Evolutionary conservation across 30 jellyfish, hydroid and myxozoan species (phyloP).

Genomic region (Morbakka virulenta): DNA sequence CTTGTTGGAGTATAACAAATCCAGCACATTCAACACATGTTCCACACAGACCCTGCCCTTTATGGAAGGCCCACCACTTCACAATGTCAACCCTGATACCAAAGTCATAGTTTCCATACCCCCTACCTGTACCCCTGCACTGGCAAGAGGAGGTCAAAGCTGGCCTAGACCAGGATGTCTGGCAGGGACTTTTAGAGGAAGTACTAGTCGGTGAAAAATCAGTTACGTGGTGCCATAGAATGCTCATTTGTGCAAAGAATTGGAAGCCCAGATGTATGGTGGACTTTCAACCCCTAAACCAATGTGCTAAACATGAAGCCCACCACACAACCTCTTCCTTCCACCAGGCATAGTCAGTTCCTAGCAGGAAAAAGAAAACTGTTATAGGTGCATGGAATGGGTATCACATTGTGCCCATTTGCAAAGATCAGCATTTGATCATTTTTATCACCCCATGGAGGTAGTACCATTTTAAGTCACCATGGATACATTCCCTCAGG

Average conservation of each 20-base stretch:
- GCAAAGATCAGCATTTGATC: conserved; percentile 1
- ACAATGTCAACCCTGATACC: too few relatives aligned
- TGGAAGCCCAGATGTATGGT: conserved; percentile 47
- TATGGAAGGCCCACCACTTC: too few relatives aligned
- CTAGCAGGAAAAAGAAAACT: conserved; percentile 39
- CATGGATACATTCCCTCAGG: conserved; percentile 64
- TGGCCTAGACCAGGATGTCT: too few relatives aligned
- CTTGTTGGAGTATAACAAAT: too few relatives aligned
- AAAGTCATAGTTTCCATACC: too few relatives aligned
- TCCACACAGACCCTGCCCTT: too few relatives aligned
- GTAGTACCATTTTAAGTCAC: conserved; percentile 22
- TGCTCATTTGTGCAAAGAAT: too few relatives aligned
- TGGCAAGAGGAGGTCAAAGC: too few relatives aligned
- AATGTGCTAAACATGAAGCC: conserved; percentile 52
- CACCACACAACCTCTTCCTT: conserved; percentile 68
- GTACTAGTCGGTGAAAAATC: neutral
- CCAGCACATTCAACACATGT: too few relatives aligned
- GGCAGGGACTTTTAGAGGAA: neutral
- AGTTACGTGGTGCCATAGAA: neutral
- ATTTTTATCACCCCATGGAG: conserved; percentile 70
- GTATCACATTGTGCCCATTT: conserved; percentile 49
- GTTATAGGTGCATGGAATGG: conserved; percentile 80
- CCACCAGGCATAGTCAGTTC: conserved; percentile 13
- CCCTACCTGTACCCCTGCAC: too few relatives aligned
- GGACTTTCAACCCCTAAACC: conserved; percentile 45